These are phyloP conservation scores for Lipophrys pholis DNA, from an alignment of 2,113 vertebrate species.

Conservation along the genomic window DNA sequence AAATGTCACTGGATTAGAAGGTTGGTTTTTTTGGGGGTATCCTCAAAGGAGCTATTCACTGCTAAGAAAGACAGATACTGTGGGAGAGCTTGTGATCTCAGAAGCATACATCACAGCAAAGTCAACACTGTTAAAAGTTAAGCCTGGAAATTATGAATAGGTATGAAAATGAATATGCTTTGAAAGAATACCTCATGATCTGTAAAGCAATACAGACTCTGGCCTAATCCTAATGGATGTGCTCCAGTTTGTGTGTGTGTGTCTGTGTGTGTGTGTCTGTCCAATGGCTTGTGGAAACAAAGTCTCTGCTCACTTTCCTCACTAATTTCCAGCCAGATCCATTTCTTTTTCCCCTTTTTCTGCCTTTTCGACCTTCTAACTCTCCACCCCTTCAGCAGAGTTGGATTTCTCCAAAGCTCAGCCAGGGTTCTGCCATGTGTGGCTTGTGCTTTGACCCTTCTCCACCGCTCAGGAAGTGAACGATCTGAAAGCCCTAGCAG, in stretches of 20 bases:
- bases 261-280: constrained; percentile 14
- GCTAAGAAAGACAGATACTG: constrained; percentile 13
- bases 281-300: constrained; percentile 66
- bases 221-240: constrained; percentile 51
- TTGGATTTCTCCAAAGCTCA: constrained; percentile 64
- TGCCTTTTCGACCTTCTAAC: constrained; percentile 71
- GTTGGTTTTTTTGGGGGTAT: not conserved
- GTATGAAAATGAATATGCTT: constrained; percentile 38
- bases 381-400: constrained; percentile 54
- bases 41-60: constrained; percentile 32
- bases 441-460: constrained; percentile 75
- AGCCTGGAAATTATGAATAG: constrained; percentile 22
- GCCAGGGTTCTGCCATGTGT: constrained; percentile 71
- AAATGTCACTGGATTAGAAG: constrained; percentile 49
- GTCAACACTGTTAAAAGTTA: constrained; percentile 23
- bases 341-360: constrained; percentile 72
- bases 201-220: constrained; percentile 41
- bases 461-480: constrained; percentile 66
- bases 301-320: constrained; percentile 63
- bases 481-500: constrained; percentile 38
- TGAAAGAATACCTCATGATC: constrained; percentile 39
- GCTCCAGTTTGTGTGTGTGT: constrained; percentile 47
- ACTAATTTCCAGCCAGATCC: constrained; percentile 70
- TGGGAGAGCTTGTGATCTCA: constrained; percentile 7
- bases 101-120: constrained; percentile 18